A percentile compares a stretch with the other conserved stretches of the same genome.
phyloP scores from a whole-genome alignment of 2,113 vertebrate genomes.

The Phylloscopus whistleri region DNA sequence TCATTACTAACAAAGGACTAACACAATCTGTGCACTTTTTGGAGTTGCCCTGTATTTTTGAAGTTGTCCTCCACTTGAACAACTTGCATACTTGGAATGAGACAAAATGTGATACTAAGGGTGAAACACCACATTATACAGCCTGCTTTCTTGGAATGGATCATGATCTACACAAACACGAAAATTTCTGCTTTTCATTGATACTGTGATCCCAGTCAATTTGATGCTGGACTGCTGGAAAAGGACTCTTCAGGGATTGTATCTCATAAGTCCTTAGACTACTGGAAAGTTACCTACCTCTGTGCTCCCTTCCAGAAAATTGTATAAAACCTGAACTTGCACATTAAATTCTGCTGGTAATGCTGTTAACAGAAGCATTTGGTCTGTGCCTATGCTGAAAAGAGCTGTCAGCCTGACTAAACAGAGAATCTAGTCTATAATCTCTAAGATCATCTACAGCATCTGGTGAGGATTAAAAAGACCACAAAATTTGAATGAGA shows the following conservation, averaged over 20 bases:
- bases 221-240: not conserved
- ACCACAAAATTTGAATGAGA: not conserved
- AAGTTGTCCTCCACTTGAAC: not conserved
- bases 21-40: not conserved
- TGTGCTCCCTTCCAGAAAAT: not conserved
- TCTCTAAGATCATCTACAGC: not conserved
- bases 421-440: not conserved
- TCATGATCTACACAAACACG: not conserved
- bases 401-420: not conserved
- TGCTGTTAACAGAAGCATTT: not conserved
- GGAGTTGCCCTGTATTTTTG: not conserved
- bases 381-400: not conserved
- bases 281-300: not conserved
- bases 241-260: not conserved
- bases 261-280: not conserved
- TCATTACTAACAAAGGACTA: conserved; percentile 1
- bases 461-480: not conserved
- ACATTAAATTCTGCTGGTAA: not conserved
- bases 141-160: not conserved
- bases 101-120: not conserved
- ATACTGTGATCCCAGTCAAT: not conserved
- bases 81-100: not conserved
- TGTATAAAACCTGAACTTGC: not conserved
- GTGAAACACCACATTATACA: not conserved
- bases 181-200: not conserved